phyloP scores from a whole-genome alignment of 2,888 invertebrate species.

The Micoletzkya japonica region DNA sequence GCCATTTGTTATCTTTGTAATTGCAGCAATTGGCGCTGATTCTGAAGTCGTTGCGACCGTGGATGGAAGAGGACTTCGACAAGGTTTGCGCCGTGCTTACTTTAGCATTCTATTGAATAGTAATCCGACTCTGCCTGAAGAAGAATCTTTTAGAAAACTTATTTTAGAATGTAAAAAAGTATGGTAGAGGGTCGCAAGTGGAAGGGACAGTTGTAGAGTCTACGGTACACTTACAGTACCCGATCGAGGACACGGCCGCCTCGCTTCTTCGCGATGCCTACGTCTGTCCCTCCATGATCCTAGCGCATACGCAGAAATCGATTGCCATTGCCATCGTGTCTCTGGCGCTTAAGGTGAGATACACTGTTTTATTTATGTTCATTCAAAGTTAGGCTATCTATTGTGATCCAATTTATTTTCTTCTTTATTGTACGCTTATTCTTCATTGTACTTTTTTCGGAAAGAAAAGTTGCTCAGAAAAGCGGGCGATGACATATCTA shows the following conservation, averaged over 20 bases:
- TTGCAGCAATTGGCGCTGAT: conserved; percentile 22
- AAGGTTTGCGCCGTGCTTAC: no score
- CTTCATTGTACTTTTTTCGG: neutral
- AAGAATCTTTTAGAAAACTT: no score
- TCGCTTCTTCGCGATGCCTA: conserved; percentile 22
- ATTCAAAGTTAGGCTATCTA: neutral
- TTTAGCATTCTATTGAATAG: no score
- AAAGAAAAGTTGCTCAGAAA: neutral
- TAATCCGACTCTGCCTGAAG: no score
- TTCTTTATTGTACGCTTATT: neutral
- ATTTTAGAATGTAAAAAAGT: no score
- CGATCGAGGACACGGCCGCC: conserved; percentile 12
- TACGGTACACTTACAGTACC: conserved; percentile 20
- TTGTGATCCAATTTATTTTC: neutral
- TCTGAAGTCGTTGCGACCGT: conserved; percentile 16
- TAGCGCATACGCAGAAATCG: neutral
- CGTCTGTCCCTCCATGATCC: conserved; percentile 21
- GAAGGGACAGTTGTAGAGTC: neutral
- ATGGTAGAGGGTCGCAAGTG: no score
- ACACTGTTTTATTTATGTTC: neutral
- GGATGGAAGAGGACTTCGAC: conserved; percentile 18
- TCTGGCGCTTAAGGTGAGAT: conserved; percentile 23
- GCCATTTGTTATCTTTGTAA: neutral
- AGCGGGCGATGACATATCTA: neutral
- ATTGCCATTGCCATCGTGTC: conserved; percentile 8